Evolutionary conservation across 2,888 invertebrate genomes (phyloP).

Genomic region (Ctena decussata): DNA sequence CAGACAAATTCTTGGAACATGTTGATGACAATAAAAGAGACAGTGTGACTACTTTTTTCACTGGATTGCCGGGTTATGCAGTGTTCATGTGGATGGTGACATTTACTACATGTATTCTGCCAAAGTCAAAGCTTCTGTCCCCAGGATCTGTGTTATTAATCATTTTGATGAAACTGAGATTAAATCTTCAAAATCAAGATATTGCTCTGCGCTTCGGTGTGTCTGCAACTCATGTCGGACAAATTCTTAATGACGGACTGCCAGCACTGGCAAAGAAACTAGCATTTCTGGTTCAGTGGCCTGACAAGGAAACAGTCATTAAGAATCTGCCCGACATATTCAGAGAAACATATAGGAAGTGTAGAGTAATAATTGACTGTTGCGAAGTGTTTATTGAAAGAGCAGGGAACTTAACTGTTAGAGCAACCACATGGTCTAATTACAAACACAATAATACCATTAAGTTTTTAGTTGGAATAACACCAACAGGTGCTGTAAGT

Average conservation of each 20-base stretch:
- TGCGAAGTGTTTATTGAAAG: slow-evolving; percentile 35
- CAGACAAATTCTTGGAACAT: not conserved
- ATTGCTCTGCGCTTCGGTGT: slow-evolving; percentile 1
- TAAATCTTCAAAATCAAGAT: slow-evolving; percentile 8
- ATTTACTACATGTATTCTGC: not conserved
- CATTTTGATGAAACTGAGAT: slow-evolving; percentile 25
- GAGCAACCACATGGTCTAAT: slow-evolving; percentile 11
- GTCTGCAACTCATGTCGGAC: not conserved
- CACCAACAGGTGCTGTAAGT: slow-evolving; percentile 54
- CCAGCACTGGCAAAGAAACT: slow-evolving; percentile 11
- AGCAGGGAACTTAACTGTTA: slow-evolving; percentile 23
- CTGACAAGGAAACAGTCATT: not conserved
- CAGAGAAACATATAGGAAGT: slow-evolving; percentile 31
- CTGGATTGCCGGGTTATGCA: not conserved
- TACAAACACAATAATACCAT: too few relatives aligned
- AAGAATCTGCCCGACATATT: slow-evolving; percentile 7
- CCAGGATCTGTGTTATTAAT: not conserved
- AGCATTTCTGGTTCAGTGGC: slow-evolving; percentile 16
- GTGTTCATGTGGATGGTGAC: not conserved
- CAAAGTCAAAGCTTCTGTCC: not conserved
- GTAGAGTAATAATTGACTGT: slow-evolving; percentile 43
- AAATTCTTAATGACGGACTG: not conserved
- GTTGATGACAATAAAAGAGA: not conserved
- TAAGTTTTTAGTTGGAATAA: slow-evolving; percentile 62
- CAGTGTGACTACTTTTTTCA: not conserved